A percentile compares a stretch with the other conserved stretches of the same genome.
Evolutionary conservation across 2,888 invertebrate species (phyloP).

Genomic region (Cerceris rybyensis): DNA sequence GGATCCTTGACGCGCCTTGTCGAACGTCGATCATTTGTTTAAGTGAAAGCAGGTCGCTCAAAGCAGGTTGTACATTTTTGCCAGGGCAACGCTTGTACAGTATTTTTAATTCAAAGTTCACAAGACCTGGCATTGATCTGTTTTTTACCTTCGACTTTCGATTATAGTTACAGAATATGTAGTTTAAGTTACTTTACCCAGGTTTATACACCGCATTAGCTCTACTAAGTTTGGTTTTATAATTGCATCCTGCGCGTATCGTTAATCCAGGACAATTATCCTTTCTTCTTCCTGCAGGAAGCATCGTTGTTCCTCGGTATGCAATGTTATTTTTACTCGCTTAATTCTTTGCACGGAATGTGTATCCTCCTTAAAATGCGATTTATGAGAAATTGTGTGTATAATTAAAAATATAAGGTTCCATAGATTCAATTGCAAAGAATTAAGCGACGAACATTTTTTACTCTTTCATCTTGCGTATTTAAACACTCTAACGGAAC

Average conservation of each 20-base stretch:
- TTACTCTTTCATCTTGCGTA: no score
- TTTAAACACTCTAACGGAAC: no score
- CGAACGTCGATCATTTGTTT: conserved; percentile 50
- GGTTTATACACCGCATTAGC: conserved; percentile 61
- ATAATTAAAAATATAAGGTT: no score
- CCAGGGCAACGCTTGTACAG: conserved; percentile 76
- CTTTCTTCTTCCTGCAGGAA: conserved; percentile 9
- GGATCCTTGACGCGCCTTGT: conserved; percentile 33
- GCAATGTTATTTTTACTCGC: no score
- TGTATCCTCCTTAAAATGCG: no score
- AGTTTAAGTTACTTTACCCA: conserved; percentile 53
- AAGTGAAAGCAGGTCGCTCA: conserved; percentile 58
- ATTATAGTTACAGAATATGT: conserved; percentile 53
- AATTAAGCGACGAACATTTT: no score
- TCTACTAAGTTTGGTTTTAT: conserved; percentile 26
- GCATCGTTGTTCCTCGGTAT: no score
- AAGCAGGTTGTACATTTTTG: conserved; percentile 71
- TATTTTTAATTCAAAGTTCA: conserved; percentile 76
- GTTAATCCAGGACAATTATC: conserved; percentile 8
- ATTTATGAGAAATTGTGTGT: no score
- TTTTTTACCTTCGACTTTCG: conserved; percentile 61
- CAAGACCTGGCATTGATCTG: conserved; percentile 67
- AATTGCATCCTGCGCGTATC: conserved; percentile 23
- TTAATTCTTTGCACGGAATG: no score
- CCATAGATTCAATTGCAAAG: no score